Base-by-base conservation (phyloP, 2,888 invertebrate species). In the Laothoe populi region DNA sequence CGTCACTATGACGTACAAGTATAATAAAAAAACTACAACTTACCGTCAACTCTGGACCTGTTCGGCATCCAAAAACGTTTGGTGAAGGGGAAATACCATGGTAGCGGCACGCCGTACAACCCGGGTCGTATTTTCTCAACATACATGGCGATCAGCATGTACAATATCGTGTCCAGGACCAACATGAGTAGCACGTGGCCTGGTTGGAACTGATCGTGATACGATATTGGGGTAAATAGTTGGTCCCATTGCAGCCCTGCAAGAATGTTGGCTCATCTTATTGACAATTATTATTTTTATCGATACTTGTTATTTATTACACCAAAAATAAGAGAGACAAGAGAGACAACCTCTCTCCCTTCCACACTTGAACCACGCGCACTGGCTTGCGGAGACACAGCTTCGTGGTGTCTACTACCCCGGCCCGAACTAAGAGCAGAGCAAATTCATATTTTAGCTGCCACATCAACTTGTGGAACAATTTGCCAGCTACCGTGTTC, bases 91-190 rank as follows among this genome's bases (percentile, higher is more conserved):
- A 98, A 98, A 77, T 98, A 95, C 95, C 97, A 98, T 7, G 95
- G 96, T 64, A 95, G 93, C 0, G 97, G 96, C 0, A 98, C 96
- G 1, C 98, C 98, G 81, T 95, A 98, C 63, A 96, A 94, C 2
- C 98, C 98, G 0, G 98, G 98, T 65, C 95, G 94, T 58, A 98
- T 95, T 67, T 96, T 96, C 85, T 98, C 98, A 31, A 98, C 92
- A 77, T 98, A 99, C 84, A 98, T 93, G 0, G 98, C 96, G 24
- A 98, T 88, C 5, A 95, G 62, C 79, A 97, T 93, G 80, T 98
- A 97, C 0, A 98, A 66, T 31, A 96, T 69, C 0, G 94, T 85
- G 75, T 97, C 97, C 0, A 97, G 70, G 59, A 97, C 79, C 74
- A 98, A 87, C 93, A 97, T 95, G 0, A 96, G 74, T 53, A 96